phyloP scores from a whole-genome alignment of 2,113 vertebrate species.

The Gymnogyps californianus region DNA sequence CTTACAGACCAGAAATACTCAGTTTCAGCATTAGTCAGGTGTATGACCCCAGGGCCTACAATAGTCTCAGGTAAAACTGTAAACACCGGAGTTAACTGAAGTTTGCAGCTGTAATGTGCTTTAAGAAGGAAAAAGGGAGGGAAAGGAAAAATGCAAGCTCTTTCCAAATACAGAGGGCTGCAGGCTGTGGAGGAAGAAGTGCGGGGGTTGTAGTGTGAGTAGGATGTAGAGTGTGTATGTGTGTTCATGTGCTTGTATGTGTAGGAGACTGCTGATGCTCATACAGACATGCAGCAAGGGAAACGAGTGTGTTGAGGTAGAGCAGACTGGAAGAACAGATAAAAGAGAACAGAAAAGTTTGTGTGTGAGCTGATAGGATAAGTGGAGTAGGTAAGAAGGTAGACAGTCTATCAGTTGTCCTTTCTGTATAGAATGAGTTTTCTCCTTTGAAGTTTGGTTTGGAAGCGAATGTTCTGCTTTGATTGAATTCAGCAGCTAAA shows the following conservation, averaged over 20 bases:
- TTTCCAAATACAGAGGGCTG: neutral
- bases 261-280: neutral
- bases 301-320: neutral
- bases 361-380: neutral
- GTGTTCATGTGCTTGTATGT: neutral
- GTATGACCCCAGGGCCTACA: neutral
- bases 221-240: neutral
- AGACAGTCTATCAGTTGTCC: neutral
- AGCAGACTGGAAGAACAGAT: neutral
- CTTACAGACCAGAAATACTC: neutral
- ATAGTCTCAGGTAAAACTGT: neutral
- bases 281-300: neutral
- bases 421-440: neutral
- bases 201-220: neutral
- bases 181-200: neutral
- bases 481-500: neutral
- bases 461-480: neutral
- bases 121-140: neutral
- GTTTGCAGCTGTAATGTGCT: neutral
- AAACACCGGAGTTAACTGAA: neutral
- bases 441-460: neutral
- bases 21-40: neutral
- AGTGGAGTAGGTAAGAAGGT: neutral
- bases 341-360: neutral
- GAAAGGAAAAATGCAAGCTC: neutral